Percentiles rank a stretch among this genome's conserved stretches.
Evolutionary conservation across 2,113 vertebrate species (phyloP).

Genomic region (Phocoena phocoena): DNA sequence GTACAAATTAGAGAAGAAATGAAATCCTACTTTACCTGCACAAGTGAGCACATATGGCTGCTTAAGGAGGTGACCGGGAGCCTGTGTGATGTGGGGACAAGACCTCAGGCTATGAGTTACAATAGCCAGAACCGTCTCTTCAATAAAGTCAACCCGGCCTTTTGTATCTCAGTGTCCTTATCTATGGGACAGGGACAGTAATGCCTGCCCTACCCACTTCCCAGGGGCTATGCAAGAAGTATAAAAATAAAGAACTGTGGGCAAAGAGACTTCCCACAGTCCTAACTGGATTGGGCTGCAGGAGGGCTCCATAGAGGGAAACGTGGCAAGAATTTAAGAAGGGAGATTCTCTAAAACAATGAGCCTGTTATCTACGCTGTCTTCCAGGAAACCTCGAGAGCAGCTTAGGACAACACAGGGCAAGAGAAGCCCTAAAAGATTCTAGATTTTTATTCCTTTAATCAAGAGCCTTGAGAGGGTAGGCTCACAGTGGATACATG

Average conservation of each 20-base stretch:
- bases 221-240: neutral
- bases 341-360: neutral
- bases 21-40: neutral
- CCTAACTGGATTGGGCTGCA: neutral
- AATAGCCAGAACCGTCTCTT: neutral
- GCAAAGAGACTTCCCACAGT: neutral
- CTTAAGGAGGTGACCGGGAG: neutral
- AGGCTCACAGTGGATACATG: neutral
- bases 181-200: neutral
- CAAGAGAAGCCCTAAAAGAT: neutral
- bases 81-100: neutral
- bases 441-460: neutral
- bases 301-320: neutral
- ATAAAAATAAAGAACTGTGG: neutral
- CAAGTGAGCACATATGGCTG: neutral
- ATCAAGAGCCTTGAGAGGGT: neutral
- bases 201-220: neutral
- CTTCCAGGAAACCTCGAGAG: neutral
- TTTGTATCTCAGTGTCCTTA: neutral
- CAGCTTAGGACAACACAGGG: neutral
- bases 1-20: conserved; percentile 12
- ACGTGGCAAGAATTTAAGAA: neutral
- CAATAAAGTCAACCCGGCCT: neutral
- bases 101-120: neutral
- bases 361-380: neutral